Evolutionary conservation across 2,797 vertebrate species (phyloP).

Genomic region (Bradypodion ventrale): DNA sequence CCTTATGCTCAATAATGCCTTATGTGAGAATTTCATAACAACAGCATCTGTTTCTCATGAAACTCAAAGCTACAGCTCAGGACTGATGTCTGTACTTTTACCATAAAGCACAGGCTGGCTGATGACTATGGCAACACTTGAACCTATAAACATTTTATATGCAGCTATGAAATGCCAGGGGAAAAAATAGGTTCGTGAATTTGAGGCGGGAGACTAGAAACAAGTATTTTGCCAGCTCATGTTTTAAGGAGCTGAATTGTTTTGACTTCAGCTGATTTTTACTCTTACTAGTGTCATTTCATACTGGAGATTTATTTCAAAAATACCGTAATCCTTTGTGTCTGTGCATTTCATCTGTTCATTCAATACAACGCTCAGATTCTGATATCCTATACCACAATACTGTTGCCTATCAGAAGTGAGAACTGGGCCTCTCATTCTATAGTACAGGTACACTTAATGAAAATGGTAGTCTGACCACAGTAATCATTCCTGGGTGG

Average conservation of each 20-base stretch:
- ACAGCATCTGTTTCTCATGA: neutral
- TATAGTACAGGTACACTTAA: neutral
- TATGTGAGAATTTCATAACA: slow-evolving; percentile 45
- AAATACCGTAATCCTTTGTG: neutral
- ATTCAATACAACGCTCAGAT: neutral
- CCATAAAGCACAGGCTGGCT: neutral
- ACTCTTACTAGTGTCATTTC: neutral
- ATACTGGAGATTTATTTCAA: neutral
- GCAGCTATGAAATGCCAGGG: slow-evolving; percentile 43
- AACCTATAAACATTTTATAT: slow-evolving; percentile 13
- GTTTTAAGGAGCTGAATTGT: neutral
- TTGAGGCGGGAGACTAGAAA: neutral
- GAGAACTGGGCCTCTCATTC: neutral
- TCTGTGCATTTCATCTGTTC: neutral
- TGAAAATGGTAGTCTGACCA: neutral
- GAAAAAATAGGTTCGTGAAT: neutral
- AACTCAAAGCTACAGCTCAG: slow-evolving; percentile 3
- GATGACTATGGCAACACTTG: slow-evolving; percentile 32
- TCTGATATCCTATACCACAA: neutral
- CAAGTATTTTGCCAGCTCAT: neutral
- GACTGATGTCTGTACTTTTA: slow-evolving; percentile 13
- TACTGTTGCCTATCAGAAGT: neutral
- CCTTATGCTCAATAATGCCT: rapidly evolving
- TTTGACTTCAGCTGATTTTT: neutral
- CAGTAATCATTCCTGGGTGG: neutral